Evolutionary conservation across 1,140 invertebrate species (phyloP), one percentile per base, ranked within the genome.

Genomic region (Zeugodacus cucurbitae): DNA sequence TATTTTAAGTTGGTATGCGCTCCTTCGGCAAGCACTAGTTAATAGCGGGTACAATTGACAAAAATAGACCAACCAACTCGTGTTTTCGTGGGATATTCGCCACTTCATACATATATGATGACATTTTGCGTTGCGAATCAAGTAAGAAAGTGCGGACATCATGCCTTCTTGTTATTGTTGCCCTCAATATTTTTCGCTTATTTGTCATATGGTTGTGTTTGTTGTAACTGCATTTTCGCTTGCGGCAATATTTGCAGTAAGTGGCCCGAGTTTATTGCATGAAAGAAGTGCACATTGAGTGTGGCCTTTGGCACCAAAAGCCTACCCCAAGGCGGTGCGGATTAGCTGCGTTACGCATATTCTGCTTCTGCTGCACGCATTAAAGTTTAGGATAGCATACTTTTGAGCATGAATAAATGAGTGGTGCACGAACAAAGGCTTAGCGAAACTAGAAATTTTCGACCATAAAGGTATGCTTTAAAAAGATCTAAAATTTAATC

Each of bases 301-400:
- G 70, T 48, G 26, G 74, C 29, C n/a, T 26, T 48, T 82, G 1
- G 41, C 41, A 48, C 44, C 34, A 20, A 14, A 1, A 41, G 41
- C 74, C n/a, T 29, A 48, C 7, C 74, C 41, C 41, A 26, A 44
- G 26, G 74, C 74, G 14, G 4, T 82, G 41, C n/a, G 11, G 11
- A 82, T 82, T 54, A 48, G 74, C 8, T 48, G 74, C 74, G 74
- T 78, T n/a, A 78, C 74, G 74, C 74, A 78, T 26, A 20, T 74
- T 64, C 32, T 70, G 29, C 14, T 44, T 44, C 22, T 78, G 41
- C 6, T 32, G 7, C 32, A n/a, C 5, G 10, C 34, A 37, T 41
- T 74, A 5, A 74, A 74, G 34, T 74, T 64, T 64, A 7, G 41
- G 10, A 20, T 5, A 41, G 37, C 70, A 74, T 74, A 74, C 22